A percentile compares a stretch with the other conserved stretches of the same genome.
Evolutionary conservation across 1,140 invertebrate genomes (phyloP).

Genomic region (Pemphigus obesinymphae): DNA sequence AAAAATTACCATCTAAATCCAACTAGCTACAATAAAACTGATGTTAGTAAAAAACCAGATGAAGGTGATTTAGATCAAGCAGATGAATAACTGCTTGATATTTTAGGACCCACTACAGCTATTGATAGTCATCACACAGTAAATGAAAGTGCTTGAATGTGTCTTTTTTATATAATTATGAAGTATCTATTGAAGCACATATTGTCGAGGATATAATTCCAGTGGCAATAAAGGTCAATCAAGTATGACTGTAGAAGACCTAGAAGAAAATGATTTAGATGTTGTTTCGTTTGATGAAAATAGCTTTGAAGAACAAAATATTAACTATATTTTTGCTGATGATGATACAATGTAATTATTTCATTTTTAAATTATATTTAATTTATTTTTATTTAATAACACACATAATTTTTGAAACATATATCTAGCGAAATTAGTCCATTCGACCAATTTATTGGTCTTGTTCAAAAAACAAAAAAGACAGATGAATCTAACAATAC

Average conservation of each 20-base stretch:
- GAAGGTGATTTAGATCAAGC: background rate
- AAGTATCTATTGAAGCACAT: no score
- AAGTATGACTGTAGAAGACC: background rate
- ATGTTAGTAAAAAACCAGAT: background rate
- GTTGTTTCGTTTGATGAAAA: background rate
- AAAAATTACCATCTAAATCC: background rate
- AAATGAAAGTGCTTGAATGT: background rate
- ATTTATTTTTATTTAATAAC: background rate
- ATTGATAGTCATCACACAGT: background rate
- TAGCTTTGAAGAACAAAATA: background rate
- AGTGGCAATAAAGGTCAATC: background rate
- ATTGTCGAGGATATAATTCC: background rate
- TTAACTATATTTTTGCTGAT: no score
- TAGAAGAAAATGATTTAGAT: background rate
- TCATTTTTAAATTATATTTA: background rate
- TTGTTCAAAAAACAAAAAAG: background rate
- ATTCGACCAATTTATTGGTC: background rate
- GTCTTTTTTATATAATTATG: background rate
- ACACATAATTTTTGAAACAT: background rate
- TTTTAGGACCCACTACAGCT: background rate
- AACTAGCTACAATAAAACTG: background rate
- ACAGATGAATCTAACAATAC: background rate
- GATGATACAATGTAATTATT: background rate
- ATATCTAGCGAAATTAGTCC: background rate
- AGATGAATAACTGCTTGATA: background rate